Evolutionary conservation across 2,888 invertebrate species (phyloP).

Genomic region (Toxonevra muliebris): DNA sequence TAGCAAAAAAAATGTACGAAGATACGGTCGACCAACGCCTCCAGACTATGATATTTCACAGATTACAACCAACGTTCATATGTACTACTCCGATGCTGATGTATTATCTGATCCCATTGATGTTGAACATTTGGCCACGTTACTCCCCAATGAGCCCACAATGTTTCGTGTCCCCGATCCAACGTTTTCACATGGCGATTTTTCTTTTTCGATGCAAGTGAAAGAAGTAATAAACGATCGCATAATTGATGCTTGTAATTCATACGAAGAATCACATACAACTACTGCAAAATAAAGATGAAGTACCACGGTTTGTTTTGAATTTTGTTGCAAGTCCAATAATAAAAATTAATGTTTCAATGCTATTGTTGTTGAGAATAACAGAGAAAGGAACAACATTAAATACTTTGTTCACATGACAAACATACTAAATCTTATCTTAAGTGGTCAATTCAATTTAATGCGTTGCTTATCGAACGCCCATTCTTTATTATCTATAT

Average conservation of each 20-base stretch:
- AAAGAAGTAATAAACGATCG: slow-evolving; percentile 35
- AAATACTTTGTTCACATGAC: no score
- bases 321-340: no score
- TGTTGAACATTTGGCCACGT: slow-evolving; percentile 32
- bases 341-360: no score
- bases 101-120: slow-evolving; percentile 28
- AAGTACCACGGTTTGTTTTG: no score
- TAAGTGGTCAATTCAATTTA: no score
- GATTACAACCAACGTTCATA: slow-evolving; percentile 29
- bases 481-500: no score
- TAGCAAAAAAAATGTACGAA: slow-evolving; percentile 20
- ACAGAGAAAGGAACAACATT: no score
- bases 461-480: no score
- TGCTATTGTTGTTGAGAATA: no score
- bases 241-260: slow-evolving; percentile 30
- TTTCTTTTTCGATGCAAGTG: slow-evolving; percentile 34
- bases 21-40: slow-evolving; percentile 36
- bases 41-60: slow-evolving; percentile 39
- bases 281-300: not conserved
- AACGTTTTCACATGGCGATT: slow-evolving; percentile 43
- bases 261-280: slow-evolving; percentile 21
- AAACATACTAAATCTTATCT: no score
- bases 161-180: slow-evolving; percentile 34
- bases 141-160: slow-evolving; percentile 24
- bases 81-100: slow-evolving; percentile 43